Percentiles rank a stretch among this genome's conserved stretches.
These are phyloP conservation scores for Neofelis nebulosa DNA, from an alignment of 2,113 vertebrate genomes.

Conservation along the genomic window DNA sequence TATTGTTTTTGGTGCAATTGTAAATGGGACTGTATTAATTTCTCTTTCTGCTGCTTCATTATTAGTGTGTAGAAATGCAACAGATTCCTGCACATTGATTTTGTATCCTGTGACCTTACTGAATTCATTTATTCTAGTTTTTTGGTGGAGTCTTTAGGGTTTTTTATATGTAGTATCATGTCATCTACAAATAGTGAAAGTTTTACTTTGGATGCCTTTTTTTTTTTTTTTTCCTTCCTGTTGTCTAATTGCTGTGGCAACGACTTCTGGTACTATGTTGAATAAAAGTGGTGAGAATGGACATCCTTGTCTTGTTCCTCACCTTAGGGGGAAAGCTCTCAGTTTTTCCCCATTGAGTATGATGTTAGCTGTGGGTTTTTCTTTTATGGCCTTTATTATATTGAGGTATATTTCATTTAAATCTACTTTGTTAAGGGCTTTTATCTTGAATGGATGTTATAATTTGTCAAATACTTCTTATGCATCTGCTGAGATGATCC, in stretches of 20 bases:
- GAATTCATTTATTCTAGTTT: neutral
- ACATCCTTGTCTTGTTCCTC: neutral
- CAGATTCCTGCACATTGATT: neutral
- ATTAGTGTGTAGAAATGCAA: neutral
- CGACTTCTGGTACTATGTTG: neutral
- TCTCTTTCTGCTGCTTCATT: neutral
- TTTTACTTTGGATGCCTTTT: neutral
- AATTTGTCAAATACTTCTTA: neutral
- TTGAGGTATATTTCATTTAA: neutral
- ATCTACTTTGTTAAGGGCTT: neutral
- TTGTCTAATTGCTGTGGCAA: neutral
- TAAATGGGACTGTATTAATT: neutral
- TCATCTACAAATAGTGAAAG: neutral
- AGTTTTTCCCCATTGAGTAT: neutral
- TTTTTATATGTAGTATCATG: neutral
- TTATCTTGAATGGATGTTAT: neutral
- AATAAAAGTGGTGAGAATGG: neutral
- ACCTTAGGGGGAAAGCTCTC: neutral
- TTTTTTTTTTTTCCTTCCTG: neutral
- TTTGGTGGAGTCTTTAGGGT: neutral
- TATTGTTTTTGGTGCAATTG: neutral
- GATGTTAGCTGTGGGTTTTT: neutral
- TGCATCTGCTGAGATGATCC: neutral
- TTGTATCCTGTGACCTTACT: neutral
- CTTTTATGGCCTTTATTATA: neutral